Evolutionary conservation across 1,140 invertebrate species (phyloP).

Genomic region (Agrilus planipennis): DNA sequence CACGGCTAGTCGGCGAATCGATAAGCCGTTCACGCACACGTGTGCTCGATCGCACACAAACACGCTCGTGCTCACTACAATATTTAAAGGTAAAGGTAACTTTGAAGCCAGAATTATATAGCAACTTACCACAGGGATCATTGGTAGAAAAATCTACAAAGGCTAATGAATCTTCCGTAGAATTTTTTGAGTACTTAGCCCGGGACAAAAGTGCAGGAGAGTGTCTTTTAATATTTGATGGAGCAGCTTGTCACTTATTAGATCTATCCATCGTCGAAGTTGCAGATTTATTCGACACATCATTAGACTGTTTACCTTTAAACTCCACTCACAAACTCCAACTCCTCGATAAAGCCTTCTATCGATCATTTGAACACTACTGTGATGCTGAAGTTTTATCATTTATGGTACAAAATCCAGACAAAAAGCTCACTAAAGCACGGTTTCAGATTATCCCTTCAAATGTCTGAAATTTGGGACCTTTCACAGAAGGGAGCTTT

Average conservation of each 20-base stretch:
- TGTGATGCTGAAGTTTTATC: not conserved
- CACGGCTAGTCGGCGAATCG: not conserved
- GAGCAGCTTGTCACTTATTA: too few species aligned
- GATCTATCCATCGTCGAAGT: not conserved
- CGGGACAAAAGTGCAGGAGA: not conserved
- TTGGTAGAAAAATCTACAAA: too few species aligned
- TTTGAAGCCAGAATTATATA: not conserved
- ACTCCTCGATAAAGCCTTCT: not conserved
- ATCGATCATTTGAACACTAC: not conserved
- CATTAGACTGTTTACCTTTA: not conserved
- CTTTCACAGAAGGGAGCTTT: too few species aligned
- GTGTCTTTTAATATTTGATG: not conserved
- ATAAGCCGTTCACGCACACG: not conserved
- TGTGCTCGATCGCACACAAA: not conserved
- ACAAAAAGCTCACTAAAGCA: not conserved
- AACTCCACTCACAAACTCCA: not conserved
- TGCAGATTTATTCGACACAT: not conserved
- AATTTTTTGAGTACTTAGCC: too few species aligned
- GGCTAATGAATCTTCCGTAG: too few species aligned
- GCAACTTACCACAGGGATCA: not conserved
- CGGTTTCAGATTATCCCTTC: conserved; percentile 1
- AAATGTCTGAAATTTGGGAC: too few species aligned
- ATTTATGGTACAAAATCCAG: not conserved
- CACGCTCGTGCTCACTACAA: not conserved
- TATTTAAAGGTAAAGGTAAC: not conserved